Conservation (phyloP, 1,140 invertebrate genomes). For the Halictus rubicundus region DNA sequence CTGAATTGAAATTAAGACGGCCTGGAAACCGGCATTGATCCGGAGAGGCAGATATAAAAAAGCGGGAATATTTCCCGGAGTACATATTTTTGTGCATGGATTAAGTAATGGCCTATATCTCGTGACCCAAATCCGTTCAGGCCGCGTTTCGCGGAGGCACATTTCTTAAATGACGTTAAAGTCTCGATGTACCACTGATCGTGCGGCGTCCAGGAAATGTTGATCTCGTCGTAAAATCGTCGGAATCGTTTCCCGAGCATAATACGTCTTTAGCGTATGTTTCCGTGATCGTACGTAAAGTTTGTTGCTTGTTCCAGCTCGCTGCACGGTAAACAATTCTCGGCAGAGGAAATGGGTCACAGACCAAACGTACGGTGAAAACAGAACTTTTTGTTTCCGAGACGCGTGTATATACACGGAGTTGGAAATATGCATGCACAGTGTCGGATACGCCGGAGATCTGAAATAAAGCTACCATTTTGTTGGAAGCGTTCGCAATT, state of each 20-base stretch:
- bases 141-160: neutral
- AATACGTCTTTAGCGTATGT: neutral
- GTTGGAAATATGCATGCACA: neutral
- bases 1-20: too few relatives aligned
- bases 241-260: conserved; percentile 2
- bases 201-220: neutral
- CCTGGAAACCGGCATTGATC: neutral
- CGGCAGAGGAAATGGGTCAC: conserved; percentile 17
- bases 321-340: conserved; percentile 9
- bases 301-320: neutral
- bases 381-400: neutral
- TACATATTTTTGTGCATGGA: conserved; percentile 20
- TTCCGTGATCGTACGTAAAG: neutral
- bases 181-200: neutral
- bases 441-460: too few relatives aligned
- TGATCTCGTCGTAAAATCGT: neutral
- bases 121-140: conserved; percentile 17
- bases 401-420: neutral
- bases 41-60: neutral
- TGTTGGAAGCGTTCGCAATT: too few relatives aligned
- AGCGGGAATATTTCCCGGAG: neutral
- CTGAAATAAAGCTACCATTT: neutral
- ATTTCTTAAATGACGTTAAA: conserved; percentile 20
- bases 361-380: conserved; percentile 6
- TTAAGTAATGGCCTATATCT: conserved; percentile 31